phyloP scores from a whole-genome alignment of 1,140 invertebrate genomes.

The Neodiprion virginianus region DNA sequence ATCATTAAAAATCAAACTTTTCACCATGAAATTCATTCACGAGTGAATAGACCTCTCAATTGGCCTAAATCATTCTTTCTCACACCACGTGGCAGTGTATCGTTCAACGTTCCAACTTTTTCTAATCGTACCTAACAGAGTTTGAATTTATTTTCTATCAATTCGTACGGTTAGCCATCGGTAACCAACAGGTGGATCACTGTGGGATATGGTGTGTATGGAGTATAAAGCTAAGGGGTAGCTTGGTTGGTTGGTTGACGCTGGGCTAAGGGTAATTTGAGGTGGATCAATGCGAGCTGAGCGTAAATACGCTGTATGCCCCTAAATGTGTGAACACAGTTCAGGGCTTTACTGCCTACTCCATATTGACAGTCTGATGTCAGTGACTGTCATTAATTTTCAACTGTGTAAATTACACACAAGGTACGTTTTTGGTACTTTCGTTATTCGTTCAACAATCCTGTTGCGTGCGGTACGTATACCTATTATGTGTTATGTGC shows the following conservation, averaged over 20 bases:
- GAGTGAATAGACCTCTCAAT: no score
- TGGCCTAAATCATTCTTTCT: no score
- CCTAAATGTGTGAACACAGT: background rate
- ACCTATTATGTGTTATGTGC: no score
- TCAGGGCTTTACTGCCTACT: background rate
- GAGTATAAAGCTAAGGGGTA: no score
- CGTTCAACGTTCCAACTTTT: no score
- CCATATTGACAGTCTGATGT: background rate
- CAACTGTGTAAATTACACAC: background rate
- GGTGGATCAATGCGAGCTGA: background rate
- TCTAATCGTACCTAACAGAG: no score
- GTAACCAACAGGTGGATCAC: slow-evolving; percentile 18
- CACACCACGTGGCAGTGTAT: no score
- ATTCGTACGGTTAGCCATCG: background rate
- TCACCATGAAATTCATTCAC: no score
- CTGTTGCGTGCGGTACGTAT: background rate
- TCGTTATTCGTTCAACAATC: background rate
- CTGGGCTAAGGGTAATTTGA: background rate
- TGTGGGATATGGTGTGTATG: background rate
- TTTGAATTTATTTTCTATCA: background rate
- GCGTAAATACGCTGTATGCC: background rate
- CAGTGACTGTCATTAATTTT: background rate
- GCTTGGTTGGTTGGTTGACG: background rate
- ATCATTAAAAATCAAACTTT: no score
- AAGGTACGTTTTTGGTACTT: background rate